Base-by-base conservation (phyloP, 2,113 vertebrate species). In the Polypterus senegalus region DNA sequence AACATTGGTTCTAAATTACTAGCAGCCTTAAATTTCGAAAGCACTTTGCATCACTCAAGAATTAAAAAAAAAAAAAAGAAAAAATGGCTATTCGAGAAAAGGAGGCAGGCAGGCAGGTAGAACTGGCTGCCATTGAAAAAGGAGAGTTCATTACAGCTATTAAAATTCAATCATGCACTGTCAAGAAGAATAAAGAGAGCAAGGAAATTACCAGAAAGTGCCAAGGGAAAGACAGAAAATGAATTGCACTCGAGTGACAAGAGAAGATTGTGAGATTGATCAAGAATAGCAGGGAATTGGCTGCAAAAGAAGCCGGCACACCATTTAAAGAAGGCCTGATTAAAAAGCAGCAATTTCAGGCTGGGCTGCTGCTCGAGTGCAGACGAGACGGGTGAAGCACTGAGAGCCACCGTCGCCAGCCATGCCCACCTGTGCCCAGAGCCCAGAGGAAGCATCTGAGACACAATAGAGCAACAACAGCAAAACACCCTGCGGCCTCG, bases 101-200 rank as follows among this genome's bases (percentile, higher is more conserved):
- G 27, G 27, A 27, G 27, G 27, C 27, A 27, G 27, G 46, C 46
- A 27, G 43, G 46, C 46, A 27, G 43, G 56, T 4, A 53, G 51
- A 54, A 60, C 44, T 47, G 51, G 58, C 27, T 51, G 45, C 49
- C 11, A 10, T 59, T 46, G 51, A 59, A 55, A 43, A 43, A 54
- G 57, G 56, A 11, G 45, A 53, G 58, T 65, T 49, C 54, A 65
- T 65, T 11, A 45, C 43, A 43, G 58, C 47, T 65, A 65, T 65
- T 65, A 65, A 65, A 65, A 65, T 65, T 53, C 58, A 48, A 60
- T 60, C 58, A 54, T 27, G 7, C 5, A 54, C 49, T 52, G 27
- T 55, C 46, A 54, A 49, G 27, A 54, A 54, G 51, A 60, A 47
- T 9, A 46, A 60, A 9, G 8, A 55, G 51, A 11, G 51, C 7